Conservation (phyloP, 2,888 invertebrate genomes). For the Octonoba sinensis region DNA sequence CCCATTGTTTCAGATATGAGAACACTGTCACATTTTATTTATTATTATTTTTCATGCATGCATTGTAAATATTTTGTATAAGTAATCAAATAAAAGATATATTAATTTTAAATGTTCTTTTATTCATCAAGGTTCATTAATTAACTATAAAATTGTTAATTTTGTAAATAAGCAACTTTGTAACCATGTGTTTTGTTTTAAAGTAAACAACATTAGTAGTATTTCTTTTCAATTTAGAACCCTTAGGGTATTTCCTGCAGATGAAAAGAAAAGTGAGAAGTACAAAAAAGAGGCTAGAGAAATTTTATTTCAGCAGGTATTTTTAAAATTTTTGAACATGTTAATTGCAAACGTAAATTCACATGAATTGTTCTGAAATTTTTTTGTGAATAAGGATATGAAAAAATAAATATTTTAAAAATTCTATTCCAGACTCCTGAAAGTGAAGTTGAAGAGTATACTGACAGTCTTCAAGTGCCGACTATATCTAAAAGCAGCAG, state of each 20-base stretch:
- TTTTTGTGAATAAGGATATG: not conserved
- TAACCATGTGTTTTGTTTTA: too few relatives aligned
- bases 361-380: not conserved
- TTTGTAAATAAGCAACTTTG: too few relatives aligned
- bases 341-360: not conserved
- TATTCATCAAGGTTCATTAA: too few relatives aligned
- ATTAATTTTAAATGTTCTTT: too few relatives aligned
- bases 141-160: too few relatives aligned
- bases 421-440: slow-evolving; percentile 27
- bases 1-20: too few relatives aligned
- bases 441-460: slow-evolving; percentile 40
- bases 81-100: too few relatives aligned
- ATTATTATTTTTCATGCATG: too few relatives aligned
- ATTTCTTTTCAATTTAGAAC: slow-evolving; percentile 14
- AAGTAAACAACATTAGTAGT: too few relatives aligned
- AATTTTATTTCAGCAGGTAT: slow-evolving; percentile 57
- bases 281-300: slow-evolving; percentile 62
- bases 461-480: not conserved
- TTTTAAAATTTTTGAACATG: not conserved
- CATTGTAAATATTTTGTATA: too few relatives aligned
- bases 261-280: slow-evolving; percentile 62
- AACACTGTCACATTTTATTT: too few relatives aligned
- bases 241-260: slow-evolving; percentile 63
- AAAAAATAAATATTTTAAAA: not conserved
- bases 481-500: slow-evolving; percentile 29